Percentiles rank a stretch among this genome's conserved stretches.
phyloP scores from a whole-genome alignment of 30 jellyfish, hydroid and myxozoan genomes.

The Catostylus mosaicus region DNA sequence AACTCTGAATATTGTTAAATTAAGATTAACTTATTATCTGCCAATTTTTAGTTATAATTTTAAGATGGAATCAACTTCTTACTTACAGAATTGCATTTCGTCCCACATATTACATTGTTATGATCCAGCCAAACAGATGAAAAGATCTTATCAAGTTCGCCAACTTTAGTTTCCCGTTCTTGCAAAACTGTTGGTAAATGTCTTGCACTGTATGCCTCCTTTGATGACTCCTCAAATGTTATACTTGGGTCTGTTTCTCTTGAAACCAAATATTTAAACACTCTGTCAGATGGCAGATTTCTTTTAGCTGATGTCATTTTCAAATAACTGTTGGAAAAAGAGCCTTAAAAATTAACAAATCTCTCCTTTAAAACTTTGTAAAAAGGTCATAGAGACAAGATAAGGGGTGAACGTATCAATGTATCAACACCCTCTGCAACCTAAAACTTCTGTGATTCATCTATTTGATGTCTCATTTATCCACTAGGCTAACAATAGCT shows the following conservation, averaged over 20 bases:
- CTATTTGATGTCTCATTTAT: no score
- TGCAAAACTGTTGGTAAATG: conserved; percentile 73
- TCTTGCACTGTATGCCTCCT: conserved; percentile 70
- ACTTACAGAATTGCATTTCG: conserved; percentile 94
- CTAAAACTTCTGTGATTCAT: no score
- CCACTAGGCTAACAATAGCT: no score
- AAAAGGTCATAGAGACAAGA: no score
- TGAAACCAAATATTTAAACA: conserved; percentile 51
- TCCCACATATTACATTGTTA: conserved; percentile 88
- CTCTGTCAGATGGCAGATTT: conserved; percentile 20
- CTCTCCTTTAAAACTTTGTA: no score
- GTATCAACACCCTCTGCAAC: no score
- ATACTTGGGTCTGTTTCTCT: conserved; percentile 57
- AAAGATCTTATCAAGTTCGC: conserved; percentile 88
- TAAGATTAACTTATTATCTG: no score
- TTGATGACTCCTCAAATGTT: conserved; percentile 48
- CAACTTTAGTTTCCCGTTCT: conserved; percentile 78
- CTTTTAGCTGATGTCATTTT: conserved; percentile 22
- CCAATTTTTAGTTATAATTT: neutral
- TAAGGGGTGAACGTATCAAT: no score
- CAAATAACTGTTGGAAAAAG: neutral
- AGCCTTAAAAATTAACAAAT: no score
- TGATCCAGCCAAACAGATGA: conserved; percentile 97
- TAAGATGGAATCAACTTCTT: neutral
- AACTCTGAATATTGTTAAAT: no score